Evolutionary conservation across 2,888 invertebrate species (phyloP).

Genomic region (Ormyrus labotus): DNA sequence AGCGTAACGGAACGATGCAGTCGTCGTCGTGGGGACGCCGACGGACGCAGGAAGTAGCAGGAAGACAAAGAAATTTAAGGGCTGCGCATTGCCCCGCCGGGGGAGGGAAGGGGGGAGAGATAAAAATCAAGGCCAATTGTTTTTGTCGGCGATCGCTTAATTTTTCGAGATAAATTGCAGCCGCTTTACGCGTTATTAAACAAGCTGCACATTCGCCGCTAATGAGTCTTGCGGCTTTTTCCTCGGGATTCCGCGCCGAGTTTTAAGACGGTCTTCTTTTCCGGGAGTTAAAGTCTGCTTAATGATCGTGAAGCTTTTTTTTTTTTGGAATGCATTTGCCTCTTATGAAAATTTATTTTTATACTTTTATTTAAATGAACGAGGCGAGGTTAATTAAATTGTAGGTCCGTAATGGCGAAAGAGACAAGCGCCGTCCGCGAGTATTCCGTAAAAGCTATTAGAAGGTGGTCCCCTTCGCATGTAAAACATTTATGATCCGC

Average conservation of each 20-base stretch:
- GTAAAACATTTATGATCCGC: constrained; percentile 31
- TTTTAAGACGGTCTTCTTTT: too few relatives aligned
- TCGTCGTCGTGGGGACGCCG: not conserved
- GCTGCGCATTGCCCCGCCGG: not conserved
- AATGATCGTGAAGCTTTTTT: constrained; percentile 1
- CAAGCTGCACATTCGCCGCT: too few relatives aligned
- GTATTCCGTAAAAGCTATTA: not conserved
- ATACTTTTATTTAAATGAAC: not conserved
- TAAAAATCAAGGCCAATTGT: too few relatives aligned
- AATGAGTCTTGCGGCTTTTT: too few relatives aligned
- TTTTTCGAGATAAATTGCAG: too few relatives aligned
- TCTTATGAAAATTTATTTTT: not conserved
- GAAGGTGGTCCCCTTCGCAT: not conserved
- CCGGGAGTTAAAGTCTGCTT: too few relatives aligned
- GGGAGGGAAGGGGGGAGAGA: too few relatives aligned
- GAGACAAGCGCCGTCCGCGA: not conserved
- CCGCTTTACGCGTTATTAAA: too few relatives aligned
- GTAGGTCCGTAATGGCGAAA: not conserved
- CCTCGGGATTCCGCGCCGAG: too few relatives aligned
- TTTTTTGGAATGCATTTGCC: constrained; percentile 4
- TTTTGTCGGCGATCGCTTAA: too few relatives aligned
- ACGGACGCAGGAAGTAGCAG: not conserved
- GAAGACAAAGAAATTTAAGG: constrained; percentile 23
- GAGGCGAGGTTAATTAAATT: not conserved
- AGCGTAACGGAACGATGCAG: not conserved